Conservation (phyloP, 2,797 vertebrate species). For the Tenualosa ilisha region DNA sequence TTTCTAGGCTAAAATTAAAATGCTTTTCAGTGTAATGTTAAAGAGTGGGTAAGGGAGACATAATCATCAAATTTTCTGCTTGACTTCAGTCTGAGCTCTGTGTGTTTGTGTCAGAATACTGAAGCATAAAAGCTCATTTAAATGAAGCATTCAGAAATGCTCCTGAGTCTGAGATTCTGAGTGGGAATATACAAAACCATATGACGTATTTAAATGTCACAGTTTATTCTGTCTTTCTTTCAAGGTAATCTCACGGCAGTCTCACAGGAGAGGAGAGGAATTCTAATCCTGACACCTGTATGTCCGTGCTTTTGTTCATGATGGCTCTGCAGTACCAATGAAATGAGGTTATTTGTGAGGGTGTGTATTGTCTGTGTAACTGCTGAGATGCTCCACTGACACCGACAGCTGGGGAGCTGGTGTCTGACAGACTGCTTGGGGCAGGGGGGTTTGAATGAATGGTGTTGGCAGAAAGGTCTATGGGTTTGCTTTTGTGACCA, state of each 20-base stretch:
- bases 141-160: not conserved
- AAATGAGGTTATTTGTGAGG: not conserved
- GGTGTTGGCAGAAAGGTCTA: not conserved
- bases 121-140: constrained; percentile 29
- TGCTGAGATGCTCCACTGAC: not conserved
- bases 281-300: not conserved
- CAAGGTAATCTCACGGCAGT: not conserved
- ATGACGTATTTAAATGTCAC: not conserved
- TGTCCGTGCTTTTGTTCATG: not conserved
- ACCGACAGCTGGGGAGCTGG: not conserved
- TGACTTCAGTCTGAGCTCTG: not conserved
- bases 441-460: not conserved
- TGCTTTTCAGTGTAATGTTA: not conserved
- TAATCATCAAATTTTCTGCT: not conserved
- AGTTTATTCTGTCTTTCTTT: not conserved
- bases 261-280: not conserved
- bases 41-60: not conserved
- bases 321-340: not conserved
- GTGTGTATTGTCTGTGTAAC: not conserved
- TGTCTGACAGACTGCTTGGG: not conserved
- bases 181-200: not conserved
- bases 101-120: constrained; percentile 21
- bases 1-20: too few species aligned
- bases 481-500: not conserved
- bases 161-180: not conserved